Evolutionary conservation across 2,113 vertebrate species (phyloP).

Genomic region (Nipponia nippon): DNA sequence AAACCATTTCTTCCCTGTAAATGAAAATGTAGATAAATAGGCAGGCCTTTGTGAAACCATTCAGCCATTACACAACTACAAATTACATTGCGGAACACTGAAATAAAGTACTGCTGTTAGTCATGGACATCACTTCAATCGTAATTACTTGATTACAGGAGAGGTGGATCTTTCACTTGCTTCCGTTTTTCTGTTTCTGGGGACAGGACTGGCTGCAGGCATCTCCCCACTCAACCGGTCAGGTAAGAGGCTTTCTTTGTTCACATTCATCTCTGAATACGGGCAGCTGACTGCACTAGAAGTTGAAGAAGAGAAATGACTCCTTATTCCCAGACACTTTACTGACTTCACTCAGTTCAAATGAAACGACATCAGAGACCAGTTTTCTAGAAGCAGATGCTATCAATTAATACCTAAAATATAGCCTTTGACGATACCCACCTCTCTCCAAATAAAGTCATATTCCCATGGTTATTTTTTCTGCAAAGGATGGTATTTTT

Average conservation of each 20-base stretch:
- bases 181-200: slow-evolving; percentile 73
- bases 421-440: background rate
- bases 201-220: slow-evolving; percentile 67
- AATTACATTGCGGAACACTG: background rate
- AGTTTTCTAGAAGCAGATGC: background rate
- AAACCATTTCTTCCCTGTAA: background rate
- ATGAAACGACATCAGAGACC: background rate
- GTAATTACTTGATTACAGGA: slow-evolving; percentile 75
- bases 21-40: background rate
- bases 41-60: background rate
- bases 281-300: slow-evolving; percentile 82
- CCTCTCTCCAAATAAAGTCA: background rate
- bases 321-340: background rate
- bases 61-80: background rate
- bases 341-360: background rate
- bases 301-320: slow-evolving; percentile 9
- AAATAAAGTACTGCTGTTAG: background rate
- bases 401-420: background rate
- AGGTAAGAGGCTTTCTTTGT: slow-evolving; percentile 81
- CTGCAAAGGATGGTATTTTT: background rate
- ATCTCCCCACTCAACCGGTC: slow-evolving; percentile 84
- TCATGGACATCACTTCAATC: background rate
- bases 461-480: background rate
- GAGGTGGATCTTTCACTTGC: slow-evolving; percentile 64
- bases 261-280: slow-evolving; percentile 85